Base-by-base conservation (phyloP, 1,140 invertebrate species). In the Hylyphantes graminicola region DNA sequence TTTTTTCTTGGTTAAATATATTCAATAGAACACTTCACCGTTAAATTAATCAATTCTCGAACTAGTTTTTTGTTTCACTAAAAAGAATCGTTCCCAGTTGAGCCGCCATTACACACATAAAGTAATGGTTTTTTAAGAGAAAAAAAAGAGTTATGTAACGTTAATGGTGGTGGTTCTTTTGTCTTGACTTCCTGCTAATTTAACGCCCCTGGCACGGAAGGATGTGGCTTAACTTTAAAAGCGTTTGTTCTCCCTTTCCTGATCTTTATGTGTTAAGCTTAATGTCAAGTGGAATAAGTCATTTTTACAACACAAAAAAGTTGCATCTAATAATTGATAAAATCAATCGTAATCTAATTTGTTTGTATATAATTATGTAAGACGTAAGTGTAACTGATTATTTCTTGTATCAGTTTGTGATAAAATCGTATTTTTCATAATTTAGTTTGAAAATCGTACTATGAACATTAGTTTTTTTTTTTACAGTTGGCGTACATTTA, bases 101-200 rank as follows among this genome's bases (percentile, higher is more conserved):
- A 74, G 72, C 35, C 7, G 53, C 72, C 54, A 21, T 35, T 74
- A 55, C 57, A 57, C 19, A 55, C 35, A 21, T 57, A 55, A 61
- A 74, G 17, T 74, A 59, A 74, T 55, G 72, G 7, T 21, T 55
- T 9, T n/a, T 74, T 57, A 13, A 4, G 19, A 10, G 57, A 17
- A 74, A 57, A 55, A 74, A 74, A 74, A 74, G 57, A 15, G 51
- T 55, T 21, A 59, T 74, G 72, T 74, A 57, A 7, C 72, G 72
- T 74, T 74, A 74, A 74, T 74, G 72, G 54, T 21, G 10, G 54
- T n/a, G 11, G 11, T 57, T 17, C 72, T 74, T 74, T 74, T 74
- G 72, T 74, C 72, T 74, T 74, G 54, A 55, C 72, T 74, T 74
- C 72, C 72, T 74, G 72, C 51, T 74, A 74, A 74, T 74, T 74